Evolutionary conservation across 2,888 invertebrate species (phyloP).

Genomic region (Synanthedon andrenaeformis): DNA sequence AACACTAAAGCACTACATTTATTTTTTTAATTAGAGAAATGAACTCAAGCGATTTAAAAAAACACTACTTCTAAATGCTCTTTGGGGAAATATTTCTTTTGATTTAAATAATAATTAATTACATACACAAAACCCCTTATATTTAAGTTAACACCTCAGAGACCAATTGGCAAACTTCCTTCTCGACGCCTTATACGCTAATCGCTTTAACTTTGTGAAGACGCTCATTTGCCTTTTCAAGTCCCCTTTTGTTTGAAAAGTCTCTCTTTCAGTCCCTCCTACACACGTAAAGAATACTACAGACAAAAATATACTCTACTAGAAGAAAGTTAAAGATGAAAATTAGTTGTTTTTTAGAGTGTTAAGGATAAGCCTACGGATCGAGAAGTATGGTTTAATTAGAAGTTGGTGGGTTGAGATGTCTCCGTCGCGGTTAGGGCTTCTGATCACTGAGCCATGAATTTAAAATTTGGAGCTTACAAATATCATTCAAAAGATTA

Average conservation of each 20-base stretch:
- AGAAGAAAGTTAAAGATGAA: constrained; percentile 17
- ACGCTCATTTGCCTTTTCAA: constrained; percentile 51
- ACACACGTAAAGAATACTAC: constrained; percentile 14
- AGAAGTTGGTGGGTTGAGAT: constrained; percentile 34
- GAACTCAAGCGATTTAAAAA: no score
- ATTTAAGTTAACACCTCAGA: neutral
- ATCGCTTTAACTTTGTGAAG: constrained; percentile 49
- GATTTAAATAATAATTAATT: neutral
- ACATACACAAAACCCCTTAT: neutral
- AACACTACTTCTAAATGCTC: neutral
- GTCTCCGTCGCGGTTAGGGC: constrained; percentile 15
- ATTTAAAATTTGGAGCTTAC: no score
- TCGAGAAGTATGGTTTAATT: constrained; percentile 46
- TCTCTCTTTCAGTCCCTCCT: constrained; percentile 28
- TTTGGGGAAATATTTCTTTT: neutral
- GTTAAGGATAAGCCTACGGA: constrained; percentile 29
- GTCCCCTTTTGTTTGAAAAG: constrained; percentile 8
- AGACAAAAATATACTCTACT: constrained; percentile 20
- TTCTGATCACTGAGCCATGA: neutral
- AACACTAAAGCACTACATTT: no score
- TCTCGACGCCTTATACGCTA: constrained; percentile 36
- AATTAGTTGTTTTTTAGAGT: neutral
- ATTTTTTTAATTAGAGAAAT: no score
- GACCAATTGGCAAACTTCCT: constrained; percentile 15
- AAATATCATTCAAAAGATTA: no score